Evolutionary conservation across 2,888 invertebrate species (phyloP), one percentile per base, ranked within the genome.

Genomic region (Oscheius sp.): DNA sequence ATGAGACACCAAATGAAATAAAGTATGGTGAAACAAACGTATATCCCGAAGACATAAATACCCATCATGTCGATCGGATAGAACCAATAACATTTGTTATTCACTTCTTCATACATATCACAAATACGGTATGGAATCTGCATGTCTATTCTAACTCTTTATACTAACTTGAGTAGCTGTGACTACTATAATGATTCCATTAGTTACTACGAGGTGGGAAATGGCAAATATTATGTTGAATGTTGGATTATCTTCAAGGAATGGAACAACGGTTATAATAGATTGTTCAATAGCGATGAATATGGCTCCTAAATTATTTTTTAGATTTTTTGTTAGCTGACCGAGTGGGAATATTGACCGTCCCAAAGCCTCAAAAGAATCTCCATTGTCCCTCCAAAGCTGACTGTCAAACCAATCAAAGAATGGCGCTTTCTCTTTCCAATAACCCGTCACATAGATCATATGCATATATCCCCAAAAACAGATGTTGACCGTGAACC

Each of bases 181-280:
- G 32, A 66, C 56, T 44, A 73, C 71, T 24, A 75, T 65, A 69
- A 75, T 69, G 57, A 75, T 45, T n/a, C 30, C 62, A 32, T 75
- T 75, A 26, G 68, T 59, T 28, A 71, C 67, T 20, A 71, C 70
- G 20, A 75, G 63, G 47, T 71, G 66, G 1, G 73, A 68, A 9
- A 70, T 3, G 50, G 71, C 72, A 68, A 75, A 73, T 56, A 75
- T 73, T 12, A 30, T 28, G 32, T 75, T 75, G 75, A 75, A 75
- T 32, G 72, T 61, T n/a, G 64, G 20, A 9, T 67, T 66, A 33
- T 73, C 71, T 36, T 71, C 73, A 20, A 73, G 47, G 28, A 57
- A 49, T 4, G 75, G 75, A 4, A 67, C 71, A 24, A 69, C 38
- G 2, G 75, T 75, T 5, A 75, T 41, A n/a, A 72, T 41, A 24